Percentiles rank a stretch among this genome's conserved stretches.
phyloP scores from a whole-genome alignment of 2,113 vertebrate genomes.

The Monopterus albus region DNA sequence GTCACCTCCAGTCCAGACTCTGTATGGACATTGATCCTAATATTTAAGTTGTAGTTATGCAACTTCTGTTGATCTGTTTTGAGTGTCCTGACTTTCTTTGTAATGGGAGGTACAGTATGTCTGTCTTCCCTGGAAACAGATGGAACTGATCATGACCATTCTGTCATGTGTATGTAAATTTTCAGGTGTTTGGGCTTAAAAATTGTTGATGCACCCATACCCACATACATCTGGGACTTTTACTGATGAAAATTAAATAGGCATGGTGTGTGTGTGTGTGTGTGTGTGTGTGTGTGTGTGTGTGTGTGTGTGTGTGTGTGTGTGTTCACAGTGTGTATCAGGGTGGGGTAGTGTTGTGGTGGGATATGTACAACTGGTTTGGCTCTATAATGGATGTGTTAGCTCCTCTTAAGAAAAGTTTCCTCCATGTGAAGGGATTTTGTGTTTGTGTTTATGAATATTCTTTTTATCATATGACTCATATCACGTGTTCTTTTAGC shows the following conservation, averaged over 20 bases:
- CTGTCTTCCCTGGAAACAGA: neutral
- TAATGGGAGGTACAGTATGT: too few relatives aligned
- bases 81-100: neutral
- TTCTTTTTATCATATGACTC: too few relatives aligned
- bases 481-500: neutral
- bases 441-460: constrained; percentile 21
- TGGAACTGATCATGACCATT: constrained; percentile 19
- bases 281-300: too few relatives aligned
- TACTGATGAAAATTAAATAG: constrained; percentile 44
- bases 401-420: constrained; percentile 1
- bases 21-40: neutral
- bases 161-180: neutral
- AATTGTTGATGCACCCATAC: constrained; percentile 20
- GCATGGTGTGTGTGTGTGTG: too few relatives aligned
- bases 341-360: constrained; percentile 40
- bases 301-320: too few relatives aligned
- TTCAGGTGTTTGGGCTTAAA: constrained; percentile 11
- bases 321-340: too few relatives aligned
- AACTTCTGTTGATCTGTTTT: neutral
- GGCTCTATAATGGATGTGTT: constrained; percentile 17
- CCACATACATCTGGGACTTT: constrained; percentile 20
- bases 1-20: constrained; percentile 5
- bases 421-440: constrained; percentile 3
- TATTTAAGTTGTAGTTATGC: neutral
- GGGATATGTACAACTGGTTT: constrained; percentile 37